phyloP scores from a whole-genome alignment of 2,113 vertebrate genomes.

The Bos indicus region DNA sequence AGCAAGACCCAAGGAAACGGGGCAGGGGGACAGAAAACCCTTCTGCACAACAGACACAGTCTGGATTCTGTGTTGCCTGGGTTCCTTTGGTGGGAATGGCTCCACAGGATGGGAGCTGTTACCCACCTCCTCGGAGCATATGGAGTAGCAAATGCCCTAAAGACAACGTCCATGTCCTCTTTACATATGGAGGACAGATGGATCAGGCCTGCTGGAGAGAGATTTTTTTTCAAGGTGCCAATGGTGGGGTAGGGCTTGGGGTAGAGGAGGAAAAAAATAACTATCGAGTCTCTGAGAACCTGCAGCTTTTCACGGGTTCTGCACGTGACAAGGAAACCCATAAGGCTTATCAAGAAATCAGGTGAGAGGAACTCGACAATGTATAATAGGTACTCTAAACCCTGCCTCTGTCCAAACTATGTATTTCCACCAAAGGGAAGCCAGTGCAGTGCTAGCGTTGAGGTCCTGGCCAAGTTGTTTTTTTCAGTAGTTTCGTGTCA shows the following conservation, averaged over 20 bases:
- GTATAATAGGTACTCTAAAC: not conserved
- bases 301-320: not conserved
- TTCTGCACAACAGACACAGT: not conserved
- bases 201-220: not conserved
- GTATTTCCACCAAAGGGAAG: slow-evolving; percentile 52
- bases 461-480: slow-evolving; percentile 28
- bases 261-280: not conserved
- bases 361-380: not conserved
- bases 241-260: no score
- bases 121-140: not conserved
- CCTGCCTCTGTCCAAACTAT: not conserved
- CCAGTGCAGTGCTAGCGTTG: slow-evolving; percentile 15
- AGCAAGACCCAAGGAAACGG: not conserved
- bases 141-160: not conserved
- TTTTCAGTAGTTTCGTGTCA: slow-evolving; percentile 59
- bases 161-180: not conserved
- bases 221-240: not conserved
- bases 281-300: not conserved
- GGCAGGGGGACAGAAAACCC: not conserved
- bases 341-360: not conserved
- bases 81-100: not conserved
- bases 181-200: not conserved
- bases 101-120: not conserved
- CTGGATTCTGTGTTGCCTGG: not conserved
- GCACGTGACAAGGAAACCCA: not conserved